A percentile compares a stretch with the other conserved stretches of the same genome.
These are phyloP conservation scores for Ascaphus truei DNA, from an alignment of 2,113 vertebrate species.

Conservation along the genomic window DNA sequence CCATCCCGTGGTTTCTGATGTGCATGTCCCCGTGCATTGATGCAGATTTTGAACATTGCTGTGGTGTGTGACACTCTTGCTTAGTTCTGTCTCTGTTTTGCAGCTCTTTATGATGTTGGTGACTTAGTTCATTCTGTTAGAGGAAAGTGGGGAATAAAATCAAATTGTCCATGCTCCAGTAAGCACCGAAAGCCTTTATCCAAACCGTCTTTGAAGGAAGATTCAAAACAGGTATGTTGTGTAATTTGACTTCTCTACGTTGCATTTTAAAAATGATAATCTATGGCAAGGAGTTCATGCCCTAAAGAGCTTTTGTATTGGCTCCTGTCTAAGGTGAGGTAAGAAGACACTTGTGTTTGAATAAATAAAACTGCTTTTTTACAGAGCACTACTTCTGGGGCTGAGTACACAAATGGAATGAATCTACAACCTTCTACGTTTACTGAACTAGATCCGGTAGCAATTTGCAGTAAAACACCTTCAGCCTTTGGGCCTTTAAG, in stretches of 20 bases:
- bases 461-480: conserved; percentile 45
- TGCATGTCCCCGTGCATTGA: no score
- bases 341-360: neutral
- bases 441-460: conserved; percentile 37
- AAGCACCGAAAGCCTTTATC: conserved; percentile 64
- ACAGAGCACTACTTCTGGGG: conserved; percentile 52
- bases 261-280: neutral
- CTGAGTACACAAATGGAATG: conserved; percentile 41
- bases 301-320: neutral
- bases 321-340: neutral
- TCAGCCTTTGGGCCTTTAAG: conserved; percentile 53
- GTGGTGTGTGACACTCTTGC: neutral
- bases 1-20: no score
- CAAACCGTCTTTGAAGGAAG: conserved; percentile 66
- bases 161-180: conserved; percentile 71
- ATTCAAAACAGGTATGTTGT: conserved; percentile 63
- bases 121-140: conserved; percentile 72
- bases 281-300: neutral
- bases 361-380: conserved; percentile 1
- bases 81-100: neutral
- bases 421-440: conserved; percentile 45
- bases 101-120: conserved; percentile 77
- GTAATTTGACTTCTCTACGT: no score
- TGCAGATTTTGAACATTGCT: no score
- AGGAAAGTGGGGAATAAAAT: conserved; percentile 74